Percentiles rank a stretch among this genome's conserved stretches.
phyloP scores from a whole-genome alignment of 2,888 invertebrate species.

The Girardia tigrina region DNA sequence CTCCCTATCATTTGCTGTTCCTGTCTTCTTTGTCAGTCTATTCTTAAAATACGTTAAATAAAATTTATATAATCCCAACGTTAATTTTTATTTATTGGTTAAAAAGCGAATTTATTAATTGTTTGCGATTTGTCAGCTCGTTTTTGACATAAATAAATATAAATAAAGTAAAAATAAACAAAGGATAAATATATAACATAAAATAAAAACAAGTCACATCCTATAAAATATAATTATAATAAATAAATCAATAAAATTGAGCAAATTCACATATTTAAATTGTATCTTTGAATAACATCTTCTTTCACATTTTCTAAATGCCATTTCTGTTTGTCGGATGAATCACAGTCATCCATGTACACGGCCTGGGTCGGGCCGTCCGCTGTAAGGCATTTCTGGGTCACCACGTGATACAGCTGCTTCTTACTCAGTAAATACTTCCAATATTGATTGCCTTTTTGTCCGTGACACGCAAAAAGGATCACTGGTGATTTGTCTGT shows the following conservation, averaged over 20 bases:
- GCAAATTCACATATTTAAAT: background rate
- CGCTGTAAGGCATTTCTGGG: background rate
- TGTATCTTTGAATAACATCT: background rate
- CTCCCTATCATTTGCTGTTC: too few relatives aligned
- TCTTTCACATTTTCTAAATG: background rate
- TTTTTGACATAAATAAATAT: too few relatives aligned
- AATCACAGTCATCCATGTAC: background rate
- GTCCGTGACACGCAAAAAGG: slow-evolving; percentile 72
- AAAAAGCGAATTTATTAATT: too few relatives aligned
- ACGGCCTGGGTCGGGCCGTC: background rate
- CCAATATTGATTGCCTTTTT: slow-evolving; percentile 83
- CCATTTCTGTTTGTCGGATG: background rate
- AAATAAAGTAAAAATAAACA: too few relatives aligned
- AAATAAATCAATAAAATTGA: background rate
- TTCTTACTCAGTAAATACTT: slow-evolving; percentile 44
- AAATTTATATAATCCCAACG: too few relatives aligned
- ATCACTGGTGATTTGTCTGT: slow-evolving; percentile 57
- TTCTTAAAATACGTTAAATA: too few relatives aligned
- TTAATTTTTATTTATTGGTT: too few relatives aligned
- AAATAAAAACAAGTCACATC: too few relatives aligned
- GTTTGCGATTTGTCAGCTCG: too few relatives aligned
- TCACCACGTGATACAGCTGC: slow-evolving; percentile 7
- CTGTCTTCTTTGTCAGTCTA: too few relatives aligned
- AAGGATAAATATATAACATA: too few relatives aligned
- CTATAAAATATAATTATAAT: too few relatives aligned